phyloP scores from a whole-genome alignment of 2,888 invertebrate species.

The Ryuthela nishihirai region DNA sequence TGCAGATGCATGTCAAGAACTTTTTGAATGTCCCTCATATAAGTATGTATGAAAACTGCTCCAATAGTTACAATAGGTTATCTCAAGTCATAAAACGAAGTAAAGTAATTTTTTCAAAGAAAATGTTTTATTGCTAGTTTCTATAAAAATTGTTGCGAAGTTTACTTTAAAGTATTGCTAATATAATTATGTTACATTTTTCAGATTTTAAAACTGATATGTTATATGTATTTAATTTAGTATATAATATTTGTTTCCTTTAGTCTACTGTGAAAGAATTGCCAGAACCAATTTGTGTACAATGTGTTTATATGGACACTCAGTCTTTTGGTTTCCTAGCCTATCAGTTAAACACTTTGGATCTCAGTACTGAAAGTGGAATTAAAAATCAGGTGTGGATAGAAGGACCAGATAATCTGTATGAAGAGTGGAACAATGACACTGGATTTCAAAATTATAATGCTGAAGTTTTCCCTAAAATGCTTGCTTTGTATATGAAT shows the following conservation, averaged over 20 bases:
- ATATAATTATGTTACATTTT: conserved; percentile 25
- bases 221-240: background rate
- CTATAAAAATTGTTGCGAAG: too few relatives aligned
- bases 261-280: conserved; percentile 58
- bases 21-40: too few relatives aligned
- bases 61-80: too few relatives aligned
- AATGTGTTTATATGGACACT: conserved; percentile 78
- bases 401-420: conserved; percentile 59
- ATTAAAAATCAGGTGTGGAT: conserved; percentile 78
- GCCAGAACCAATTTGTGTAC: conserved; percentile 73
- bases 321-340: conserved; percentile 73
- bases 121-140: too few relatives aligned
- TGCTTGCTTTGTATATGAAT: conserved; percentile 67
- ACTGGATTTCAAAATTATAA: conserved; percentile 67
- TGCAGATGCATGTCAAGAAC: too few relatives aligned
- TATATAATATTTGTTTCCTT: conserved; percentile 4
- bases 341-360: conserved; percentile 76
- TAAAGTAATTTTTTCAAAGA: too few relatives aligned
- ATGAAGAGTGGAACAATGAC: conserved; percentile 61
- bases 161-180: too few relatives aligned
- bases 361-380: conserved; percentile 56
- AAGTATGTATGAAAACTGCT: too few relatives aligned
- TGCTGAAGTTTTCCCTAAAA: conserved; percentile 68
- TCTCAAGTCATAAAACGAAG: too few relatives aligned
- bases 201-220: background rate